These are phyloP conservation scores for Eueremaeus valkanovi DNA, from an alignment of 2,888 invertebrate genomes.

Conservation along the genomic window DNA sequence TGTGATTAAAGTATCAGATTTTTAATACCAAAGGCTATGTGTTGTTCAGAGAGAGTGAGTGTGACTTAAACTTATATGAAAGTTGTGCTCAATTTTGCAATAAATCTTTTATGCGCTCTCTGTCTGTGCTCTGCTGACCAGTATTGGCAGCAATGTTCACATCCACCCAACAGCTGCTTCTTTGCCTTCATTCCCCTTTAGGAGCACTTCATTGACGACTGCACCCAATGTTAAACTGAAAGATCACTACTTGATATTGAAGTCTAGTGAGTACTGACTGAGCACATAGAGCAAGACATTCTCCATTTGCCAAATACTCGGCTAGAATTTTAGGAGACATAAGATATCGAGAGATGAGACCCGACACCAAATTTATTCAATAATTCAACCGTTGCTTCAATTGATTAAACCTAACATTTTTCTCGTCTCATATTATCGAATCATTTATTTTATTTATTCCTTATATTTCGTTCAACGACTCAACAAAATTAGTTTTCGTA, in stretches of 20 bases:
- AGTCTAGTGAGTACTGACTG: background rate
- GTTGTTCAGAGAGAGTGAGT: background rate
- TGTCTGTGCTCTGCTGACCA: background rate
- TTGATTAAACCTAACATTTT: conserved; percentile 7
- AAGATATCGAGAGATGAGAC: background rate
- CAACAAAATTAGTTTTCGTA: background rate
- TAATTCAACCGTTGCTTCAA: background rate
- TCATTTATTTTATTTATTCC: conserved; percentile 5
- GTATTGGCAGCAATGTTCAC: background rate
- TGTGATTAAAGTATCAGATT: background rate
- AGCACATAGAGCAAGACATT: background rate
- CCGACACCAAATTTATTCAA: conserved; percentile 7
- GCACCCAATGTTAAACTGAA: conserved; percentile 19
- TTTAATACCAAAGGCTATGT: background rate
- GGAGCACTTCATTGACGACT: background rate
- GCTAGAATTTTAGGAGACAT: background rate
- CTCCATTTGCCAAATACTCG: background rate
- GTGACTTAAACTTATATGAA: background rate
- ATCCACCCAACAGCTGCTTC: background rate
- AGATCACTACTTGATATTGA: conserved; percentile 13
- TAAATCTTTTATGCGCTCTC: background rate
- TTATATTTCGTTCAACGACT: background rate
- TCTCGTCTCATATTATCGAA: conserved; percentile 9
- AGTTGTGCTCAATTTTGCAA: conserved; percentile 1
- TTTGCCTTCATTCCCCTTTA: background rate